Evolutionary conservation across 2,888 invertebrate genomes (phyloP), one percentile per base, ranked within the genome.

Genomic region (Drymonia ruficornis): DNA sequence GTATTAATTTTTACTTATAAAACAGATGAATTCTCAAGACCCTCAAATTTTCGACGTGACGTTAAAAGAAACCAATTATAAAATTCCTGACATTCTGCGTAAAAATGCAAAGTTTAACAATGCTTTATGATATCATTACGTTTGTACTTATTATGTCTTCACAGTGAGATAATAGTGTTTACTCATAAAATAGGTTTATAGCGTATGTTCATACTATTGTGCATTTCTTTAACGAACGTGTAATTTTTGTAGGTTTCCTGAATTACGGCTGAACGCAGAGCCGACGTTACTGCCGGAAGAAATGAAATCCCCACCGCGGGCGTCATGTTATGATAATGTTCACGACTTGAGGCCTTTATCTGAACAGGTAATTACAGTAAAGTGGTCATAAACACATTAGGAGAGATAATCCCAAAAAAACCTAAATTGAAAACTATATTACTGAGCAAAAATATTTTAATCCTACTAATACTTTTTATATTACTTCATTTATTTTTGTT

Each of bases 301-400:
- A 69, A 80, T 82, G n/a, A 77, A 87, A 7, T 86, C 89, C 0
- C 87, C 93, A 12, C 93, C 93, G 44, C 89, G 96, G 50, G 95
- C 95, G 61, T 97, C 97, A 0, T 95, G 96, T 53, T 97, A 97
- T 75, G 97, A 97, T 83, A 97, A 97, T 79, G 96, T 97, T 1
- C 96, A 96, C 59, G 94, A 94, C 51, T 72, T 91, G 19, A 80
- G 92, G 62, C 92, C 92, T 16, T 72, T 92, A 51, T 92, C 92
- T 16, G 92, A 91, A 81, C 91, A 91, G 86, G 91, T 89, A 76
- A 29, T 70, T 65, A 13, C 68, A 93, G 93, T 19, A 2, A 40
- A 43, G 11, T 11, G 23, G 44, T 4, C n/a, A 12, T 23, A 44
- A 44, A 23, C n/a, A 19, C 5, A 43, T 43, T 19, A 19, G 18